Evolutionary conservation across 2,888 invertebrate species (phyloP), one percentile per base, ranked within the genome.

Genomic region (Aleiodes alternator): DNA sequence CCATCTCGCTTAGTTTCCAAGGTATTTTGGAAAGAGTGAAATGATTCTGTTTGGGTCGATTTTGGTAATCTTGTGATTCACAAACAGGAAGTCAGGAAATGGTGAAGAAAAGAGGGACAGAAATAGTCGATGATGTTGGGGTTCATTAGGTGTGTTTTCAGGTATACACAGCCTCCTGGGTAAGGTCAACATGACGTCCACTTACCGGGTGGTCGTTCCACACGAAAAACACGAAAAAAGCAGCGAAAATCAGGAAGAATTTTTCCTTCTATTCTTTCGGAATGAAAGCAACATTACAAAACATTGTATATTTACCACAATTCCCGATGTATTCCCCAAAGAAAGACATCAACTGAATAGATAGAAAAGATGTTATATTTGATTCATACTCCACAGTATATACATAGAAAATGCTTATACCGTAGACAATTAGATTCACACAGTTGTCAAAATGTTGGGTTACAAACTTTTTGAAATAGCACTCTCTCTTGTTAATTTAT

Each of bases 391-490:
- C 8, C 23, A 23, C 23, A 23, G 23, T 23, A 23, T n/a, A 78
- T 75, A 76, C 76, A 69, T 69, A 71, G 66, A 73, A 75, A 72
- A 72, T 69, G 2, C 23, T 23, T 23, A 2, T 23, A 59, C 51
- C 70, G 78, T 81, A 82, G 80, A 86, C 84, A 86, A 85, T 86
- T 84, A 84, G 82, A 84, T 85, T 83, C 82, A 81, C 84, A 77
- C 82, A 80, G 81, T 83, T 83, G 82, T 82, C 82, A 81, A 73
- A 77, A 83, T 84, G 85, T 87, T 86, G 83, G 78, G 78, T 78
- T 23, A 23, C 82, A 87, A 85, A 78, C 16, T 71, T 73, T 71
- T 61, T 72, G 70, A 69, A 68, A 14, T 23, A 56, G 12, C 23
- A 14, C 38, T 73, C 31, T 29, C 38, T 73, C 31, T 14, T 55